Evolutionary conservation across 92 coral and sea anemone species (phyloP), one percentile per base, ranked within the genome.

Genomic region (Montipora capitata): DNA sequence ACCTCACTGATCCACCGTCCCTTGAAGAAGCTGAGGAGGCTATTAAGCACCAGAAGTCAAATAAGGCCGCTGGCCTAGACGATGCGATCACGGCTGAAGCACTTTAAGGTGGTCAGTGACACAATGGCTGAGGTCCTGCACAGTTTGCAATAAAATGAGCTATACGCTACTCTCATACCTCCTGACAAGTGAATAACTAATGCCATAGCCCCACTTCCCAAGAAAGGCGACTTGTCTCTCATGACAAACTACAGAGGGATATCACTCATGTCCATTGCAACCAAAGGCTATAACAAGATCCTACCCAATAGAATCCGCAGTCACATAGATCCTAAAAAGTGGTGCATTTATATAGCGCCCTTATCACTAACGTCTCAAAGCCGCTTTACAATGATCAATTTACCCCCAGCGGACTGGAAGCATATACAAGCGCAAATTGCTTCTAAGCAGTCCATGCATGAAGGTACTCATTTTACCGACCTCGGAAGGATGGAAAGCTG

Each of bases 181-280:
- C 62, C 81, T 13, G 5, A 35, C 1, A 65, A 76, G 65, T 52
- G 65, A 65, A 42, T 54, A 6, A 48, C 81, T 10, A 51, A 76
- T 49, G 62, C 16, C 65, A 76, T 76, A 38, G 18, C 45, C 81
- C 79, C 81, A 43, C 35, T 49, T 39, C 81, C 20, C 20, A 18
- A 18, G 20, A 18, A 18, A 18, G 20, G 20, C 20, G 20, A 18
- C 20, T 18, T 18, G 20, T 18, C 20, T 18, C 20, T 18, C 20
- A 18, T 18, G 20, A 18, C 20, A 18, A 18, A 18, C 20, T 18
- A 18, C 20, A 18, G 20, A 18, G 20, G 20, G 20, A 18, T 18
- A 18, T 18, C 20, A 18, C 20, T 18, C 20, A 18, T 18, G 20
- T 18, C 20, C 27, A 20, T 20, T 0, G 0, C 27, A 20, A 20